Base-by-base conservation (phyloP, 23 tunicate genomes). In the Ciona savignyi region DNA sequence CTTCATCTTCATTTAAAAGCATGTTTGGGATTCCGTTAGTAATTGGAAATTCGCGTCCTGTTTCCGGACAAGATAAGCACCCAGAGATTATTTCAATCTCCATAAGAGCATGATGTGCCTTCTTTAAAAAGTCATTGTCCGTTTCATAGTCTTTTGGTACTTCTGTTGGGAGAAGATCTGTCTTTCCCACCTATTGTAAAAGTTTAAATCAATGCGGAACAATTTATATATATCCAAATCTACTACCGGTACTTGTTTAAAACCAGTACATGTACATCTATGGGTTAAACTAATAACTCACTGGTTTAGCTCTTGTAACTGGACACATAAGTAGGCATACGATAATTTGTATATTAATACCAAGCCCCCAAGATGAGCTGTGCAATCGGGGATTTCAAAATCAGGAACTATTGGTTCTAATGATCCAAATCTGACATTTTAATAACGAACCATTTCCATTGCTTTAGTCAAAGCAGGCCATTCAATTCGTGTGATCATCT, bases 1-100 rank as follows among this genome's bases (percentile, higher is more conserved):
- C 99, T 70, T 94, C 99, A 70, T 94, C 91, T 63, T 94, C 99
- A 75, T 94, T 94, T 42, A 94, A 67, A 28, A 94, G 83, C 99
- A 94, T 94, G 63, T 94, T 94, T 3, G 99, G 99, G 61, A 94
- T 94, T 48, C 99, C 99, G 22, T 83, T 88, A 2, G 95, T 30
- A 33, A 94, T 86, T 0, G 99, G 99, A 60, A 94, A 94, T 33
- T 74, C 78, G 25, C 99, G 76, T 34, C 85, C 90, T 25, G 87
- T 66, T 79, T 87, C 80, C 29, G 99, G 99, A 60, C 99, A 94
- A 28, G 73, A 75, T 68, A 94, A 79, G 33, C 73, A 23, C 28
- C 99, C 99, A 19, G 78, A 32, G 6, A 82, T 74, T 2, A 94
- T 76, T 75, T 94, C 99, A 30, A 94, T 87, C 67, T 94, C 99